Conservation (phyloP, 2,797 vertebrate genomes). For the Orientallactaga sibirica region DNA sequence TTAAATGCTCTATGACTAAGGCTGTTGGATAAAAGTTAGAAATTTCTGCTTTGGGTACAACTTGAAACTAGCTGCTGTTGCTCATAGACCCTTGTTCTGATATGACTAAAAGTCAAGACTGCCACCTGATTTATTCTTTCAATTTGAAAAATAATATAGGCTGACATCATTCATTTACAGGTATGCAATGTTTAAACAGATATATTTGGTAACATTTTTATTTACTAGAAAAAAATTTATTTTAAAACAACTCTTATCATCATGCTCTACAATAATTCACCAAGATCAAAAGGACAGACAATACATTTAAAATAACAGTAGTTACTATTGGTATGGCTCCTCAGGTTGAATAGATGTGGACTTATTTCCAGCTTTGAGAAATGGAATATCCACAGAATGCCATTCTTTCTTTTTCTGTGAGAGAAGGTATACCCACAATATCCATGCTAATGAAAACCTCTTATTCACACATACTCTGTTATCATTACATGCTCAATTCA, state of each 20-base stretch:
- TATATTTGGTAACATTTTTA: not conserved
- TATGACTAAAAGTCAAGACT: not conserved
- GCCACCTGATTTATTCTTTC: not conserved
- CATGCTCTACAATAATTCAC: not conserved
- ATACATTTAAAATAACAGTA: not conserved
- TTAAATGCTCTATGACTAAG: slow-evolving; percentile 35
- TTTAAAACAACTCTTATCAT: not conserved
- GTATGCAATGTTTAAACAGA: not conserved
- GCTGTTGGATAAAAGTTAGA: not conserved
- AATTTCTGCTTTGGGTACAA: slow-evolving; percentile 18
- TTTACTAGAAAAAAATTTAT: not conserved
- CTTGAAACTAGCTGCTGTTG: slow-evolving; percentile 15
- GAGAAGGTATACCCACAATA: not conserved
- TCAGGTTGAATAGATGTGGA: not conserved
- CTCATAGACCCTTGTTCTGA: not conserved
- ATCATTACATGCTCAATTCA: not conserved
- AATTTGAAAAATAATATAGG: slow-evolving; percentile 27
- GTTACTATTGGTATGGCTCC: not conserved
- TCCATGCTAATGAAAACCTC: not conserved
- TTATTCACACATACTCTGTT: not conserved
- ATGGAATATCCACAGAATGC: not conserved
- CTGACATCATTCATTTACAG: not conserved
- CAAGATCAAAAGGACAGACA: not conserved
- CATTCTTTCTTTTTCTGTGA: not conserved
- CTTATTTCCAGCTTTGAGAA: slow-evolving; percentile 23